Evolutionary conservation across 2,113 vertebrate genomes (phyloP).

Genomic region (Aspiorhynchus laticeps): DNA sequence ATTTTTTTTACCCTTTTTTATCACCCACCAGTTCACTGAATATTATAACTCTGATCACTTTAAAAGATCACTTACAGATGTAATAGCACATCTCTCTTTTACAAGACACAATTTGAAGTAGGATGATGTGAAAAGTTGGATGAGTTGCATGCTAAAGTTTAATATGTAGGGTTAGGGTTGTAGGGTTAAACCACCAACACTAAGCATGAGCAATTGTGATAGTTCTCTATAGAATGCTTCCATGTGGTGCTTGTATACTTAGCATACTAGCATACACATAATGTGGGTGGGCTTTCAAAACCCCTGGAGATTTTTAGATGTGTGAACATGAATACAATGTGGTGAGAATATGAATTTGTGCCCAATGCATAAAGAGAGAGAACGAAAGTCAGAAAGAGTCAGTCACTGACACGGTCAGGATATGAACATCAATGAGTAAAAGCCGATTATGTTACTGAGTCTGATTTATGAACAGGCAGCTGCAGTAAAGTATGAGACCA

Average conservation of each 20-base stretch:
- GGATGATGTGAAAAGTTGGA: no score
- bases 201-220: background rate
- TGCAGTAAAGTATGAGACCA: slow-evolving; percentile 52
- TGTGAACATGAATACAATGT: slow-evolving; percentile 1
- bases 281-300: slow-evolving; percentile 13
- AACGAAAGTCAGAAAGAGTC: background rate
- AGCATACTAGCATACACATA: background rate
- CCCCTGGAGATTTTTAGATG: background rate
- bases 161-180: background rate
- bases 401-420: slow-evolving; percentile 31
- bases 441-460: slow-evolving; percentile 50
- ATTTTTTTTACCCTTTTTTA: no score
- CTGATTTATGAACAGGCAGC: slow-evolving; percentile 60
- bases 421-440: slow-evolving; percentile 41
- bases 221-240: background rate
- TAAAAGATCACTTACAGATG: background rate
- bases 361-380: background rate
- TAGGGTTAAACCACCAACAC: background rate
- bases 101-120: background rate
- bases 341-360: slow-evolving; percentile 2
- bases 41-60: background rate
- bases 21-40: background rate
- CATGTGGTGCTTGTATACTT: background rate
- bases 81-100: background rate
- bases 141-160: background rate